A percentile compares a stretch with the other conserved stretches of the same genome.
Conservation (phyloP, 2,113 vertebrate genomes). For the Raja brachyura region DNA sequence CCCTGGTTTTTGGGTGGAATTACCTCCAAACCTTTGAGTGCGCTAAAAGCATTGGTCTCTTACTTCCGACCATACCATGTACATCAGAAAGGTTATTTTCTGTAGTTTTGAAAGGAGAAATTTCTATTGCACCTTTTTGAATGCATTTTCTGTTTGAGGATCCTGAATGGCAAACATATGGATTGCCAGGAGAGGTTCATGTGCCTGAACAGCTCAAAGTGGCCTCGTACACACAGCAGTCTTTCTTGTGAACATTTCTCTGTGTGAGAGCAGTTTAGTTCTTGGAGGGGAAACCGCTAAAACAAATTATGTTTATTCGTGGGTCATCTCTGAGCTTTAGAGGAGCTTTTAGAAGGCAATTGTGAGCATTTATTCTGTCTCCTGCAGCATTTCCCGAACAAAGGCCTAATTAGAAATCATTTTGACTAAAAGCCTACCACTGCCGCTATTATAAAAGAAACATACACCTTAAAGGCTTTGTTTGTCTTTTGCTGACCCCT, state of each 20-base stretch:
- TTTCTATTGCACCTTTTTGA: neutral
- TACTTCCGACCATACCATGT: neutral
- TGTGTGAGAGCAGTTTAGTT: slow-evolving; percentile 5
- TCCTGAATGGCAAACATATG: neutral
- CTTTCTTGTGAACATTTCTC: neutral
- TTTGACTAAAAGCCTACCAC: slow-evolving; percentile 85
- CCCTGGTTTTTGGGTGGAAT: neutral
- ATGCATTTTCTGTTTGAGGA: neutral
- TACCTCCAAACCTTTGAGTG: neutral
- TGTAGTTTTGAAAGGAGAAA: neutral
- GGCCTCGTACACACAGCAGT: neutral
- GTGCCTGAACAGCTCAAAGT: neutral
- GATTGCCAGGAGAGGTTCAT: neutral
- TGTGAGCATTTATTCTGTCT: slow-evolving; percentile 61
- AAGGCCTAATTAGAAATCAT: slow-evolving; percentile 95
- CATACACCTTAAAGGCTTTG: slow-evolving; percentile 37
- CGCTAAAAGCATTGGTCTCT: neutral
- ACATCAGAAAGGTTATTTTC: neutral
- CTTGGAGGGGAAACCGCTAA: neutral
- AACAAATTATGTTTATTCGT: slow-evolving; percentile 21
- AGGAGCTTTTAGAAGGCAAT: slow-evolving; percentile 69
- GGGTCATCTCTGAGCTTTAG: neutral
- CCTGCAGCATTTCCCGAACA: slow-evolving; percentile 73
- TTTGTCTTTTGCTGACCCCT: slow-evolving; percentile 86
- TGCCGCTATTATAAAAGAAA: slow-evolving; percentile 68